Conservation (phyloP, 2,888 invertebrate genomes). For the Lysandra bellargus region DNA sequence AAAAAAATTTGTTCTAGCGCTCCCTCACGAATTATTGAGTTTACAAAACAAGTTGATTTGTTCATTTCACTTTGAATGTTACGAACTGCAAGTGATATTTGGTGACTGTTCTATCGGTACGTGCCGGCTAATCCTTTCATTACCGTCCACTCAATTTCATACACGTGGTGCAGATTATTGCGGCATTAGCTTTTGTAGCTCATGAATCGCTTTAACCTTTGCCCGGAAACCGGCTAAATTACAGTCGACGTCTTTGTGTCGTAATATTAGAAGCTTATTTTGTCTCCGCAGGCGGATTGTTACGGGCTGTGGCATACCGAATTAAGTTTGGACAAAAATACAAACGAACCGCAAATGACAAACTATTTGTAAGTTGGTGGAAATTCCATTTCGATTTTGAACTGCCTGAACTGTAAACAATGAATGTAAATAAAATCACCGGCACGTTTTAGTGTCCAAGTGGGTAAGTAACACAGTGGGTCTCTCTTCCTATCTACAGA, state of each 20-base stretch:
- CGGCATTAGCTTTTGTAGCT: conserved; percentile 22
- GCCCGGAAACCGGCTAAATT: not conserved
- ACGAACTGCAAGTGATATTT: not conserved
- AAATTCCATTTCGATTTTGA: not conserved
- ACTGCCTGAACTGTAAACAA: too few species aligned
- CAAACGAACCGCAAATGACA: not conserved
- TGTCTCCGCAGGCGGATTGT: not conserved
- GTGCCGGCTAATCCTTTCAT: conserved; percentile 17
- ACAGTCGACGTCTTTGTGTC: not conserved
- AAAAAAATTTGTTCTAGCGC: too few species aligned
- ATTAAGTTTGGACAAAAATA: not conserved
- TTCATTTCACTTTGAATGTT: not conserved
- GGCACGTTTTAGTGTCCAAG: too few species aligned
- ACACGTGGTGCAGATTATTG: conserved; percentile 22
- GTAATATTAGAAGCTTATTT: conserved; percentile 8
- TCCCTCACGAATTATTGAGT: too few species aligned
- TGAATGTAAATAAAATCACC: too few species aligned
- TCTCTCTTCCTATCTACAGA: too few species aligned
- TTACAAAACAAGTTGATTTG: too few species aligned
- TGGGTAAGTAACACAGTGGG: too few species aligned
- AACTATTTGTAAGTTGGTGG: not conserved
- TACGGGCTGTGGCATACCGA: not conserved
- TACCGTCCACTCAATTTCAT: conserved; percentile 25
- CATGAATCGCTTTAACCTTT: conserved; percentile 23
- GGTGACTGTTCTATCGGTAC: not conserved